phyloP scores from a whole-genome alignment of 2,797 vertebrate genomes.

The Mormyrus proboscirostris region DNA sequence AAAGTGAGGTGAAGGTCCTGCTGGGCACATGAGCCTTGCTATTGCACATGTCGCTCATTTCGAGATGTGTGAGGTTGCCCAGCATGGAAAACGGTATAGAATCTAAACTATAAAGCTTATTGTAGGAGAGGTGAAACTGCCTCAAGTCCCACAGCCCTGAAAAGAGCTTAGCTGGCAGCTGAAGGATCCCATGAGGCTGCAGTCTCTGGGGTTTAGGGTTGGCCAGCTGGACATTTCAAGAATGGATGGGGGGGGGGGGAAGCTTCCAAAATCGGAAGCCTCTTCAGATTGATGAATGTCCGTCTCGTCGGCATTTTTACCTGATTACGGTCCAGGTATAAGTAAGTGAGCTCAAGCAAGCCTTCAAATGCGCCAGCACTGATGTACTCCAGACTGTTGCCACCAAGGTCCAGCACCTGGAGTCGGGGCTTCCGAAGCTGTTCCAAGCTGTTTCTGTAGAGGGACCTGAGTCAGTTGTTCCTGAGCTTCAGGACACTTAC shows the following conservation, averaged over 20 bases:
- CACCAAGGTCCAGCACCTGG: neutral
- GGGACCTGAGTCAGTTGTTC: conserved; percentile 17
- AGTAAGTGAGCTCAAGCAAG: neutral
- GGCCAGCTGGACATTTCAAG: neutral
- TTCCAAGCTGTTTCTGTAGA: neutral
- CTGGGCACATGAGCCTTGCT: conserved; percentile 8
- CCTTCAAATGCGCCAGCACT: neutral
- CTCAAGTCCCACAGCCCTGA: neutral
- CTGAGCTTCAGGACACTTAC: conserved; percentile 12
- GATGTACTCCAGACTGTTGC: neutral
- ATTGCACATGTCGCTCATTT: conserved; percentile 26
- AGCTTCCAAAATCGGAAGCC: conserved; percentile 13
- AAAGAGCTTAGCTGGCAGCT: conserved; percentile 12
- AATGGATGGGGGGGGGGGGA: neutral
- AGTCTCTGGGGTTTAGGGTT: conserved; percentile 12
- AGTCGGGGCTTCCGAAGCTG: neutral
- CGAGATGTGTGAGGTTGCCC: conserved; percentile 7
- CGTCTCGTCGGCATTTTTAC: neutral
- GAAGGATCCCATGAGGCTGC: conserved; percentile 17
- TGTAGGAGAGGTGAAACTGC: conserved; percentile 14
- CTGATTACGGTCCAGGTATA: conserved; percentile 24
- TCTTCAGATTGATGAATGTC: neutral
- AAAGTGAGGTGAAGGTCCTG: neutral
- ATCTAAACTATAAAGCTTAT: conserved; percentile 18
- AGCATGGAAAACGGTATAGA: neutral